A percentile compares a stretch with the other conserved stretches of the same genome.
These are phyloP conservation scores for Drosophila takahashii DNA, from an alignment of 1,140 invertebrate species.

Conservation along the genomic window DNA sequence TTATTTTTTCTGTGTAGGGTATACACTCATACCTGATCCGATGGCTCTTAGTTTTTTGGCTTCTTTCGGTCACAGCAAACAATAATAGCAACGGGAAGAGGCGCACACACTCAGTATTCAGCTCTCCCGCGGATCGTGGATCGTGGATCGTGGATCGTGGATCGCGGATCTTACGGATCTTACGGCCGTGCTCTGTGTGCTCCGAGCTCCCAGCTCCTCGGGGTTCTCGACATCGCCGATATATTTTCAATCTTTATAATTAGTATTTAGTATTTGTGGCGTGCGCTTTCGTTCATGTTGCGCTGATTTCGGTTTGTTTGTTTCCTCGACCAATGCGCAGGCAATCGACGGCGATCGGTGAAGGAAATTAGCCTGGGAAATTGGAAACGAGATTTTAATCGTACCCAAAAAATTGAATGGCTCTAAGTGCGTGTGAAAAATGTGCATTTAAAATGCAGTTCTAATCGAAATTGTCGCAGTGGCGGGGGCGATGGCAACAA, in stretches of 20 bases:
- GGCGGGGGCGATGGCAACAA: slow-evolving; percentile 23
- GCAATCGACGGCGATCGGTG: slow-evolving; percentile 27
- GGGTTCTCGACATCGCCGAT: slow-evolving; percentile 65
- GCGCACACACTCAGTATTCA: slow-evolving; percentile 42
- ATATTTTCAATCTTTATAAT: slow-evolving; percentile 83
- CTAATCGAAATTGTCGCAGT: slow-evolving; percentile 18
- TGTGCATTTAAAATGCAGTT: slow-evolving; percentile 19
- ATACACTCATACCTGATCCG: slow-evolving; percentile 10
- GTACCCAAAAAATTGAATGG: slow-evolving; percentile 35
- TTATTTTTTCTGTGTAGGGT: no score
- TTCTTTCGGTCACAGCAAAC: slow-evolving; percentile 64
- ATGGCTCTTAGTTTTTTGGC: slow-evolving; percentile 37
- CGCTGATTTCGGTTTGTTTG: slow-evolving; percentile 75
- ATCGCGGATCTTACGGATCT: slow-evolving; percentile 2
- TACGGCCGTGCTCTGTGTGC: slow-evolving; percentile 44
- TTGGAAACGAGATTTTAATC: background rate
- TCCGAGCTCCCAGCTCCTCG: background rate
- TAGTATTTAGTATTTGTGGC: slow-evolving; percentile 84
- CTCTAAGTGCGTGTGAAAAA: slow-evolving; percentile 61
- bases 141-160: slow-evolving; percentile 2
- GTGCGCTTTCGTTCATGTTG: slow-evolving; percentile 81
- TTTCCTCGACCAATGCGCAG: slow-evolving; percentile 44
- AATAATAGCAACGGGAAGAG: slow-evolving; percentile 72
- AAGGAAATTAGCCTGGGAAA: slow-evolving; percentile 13
- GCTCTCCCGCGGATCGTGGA: slow-evolving; percentile 61